These are phyloP conservation scores for Mesaphorura yosii DNA, from an alignment of 1,140 invertebrate species.

Conservation along the genomic window DNA sequence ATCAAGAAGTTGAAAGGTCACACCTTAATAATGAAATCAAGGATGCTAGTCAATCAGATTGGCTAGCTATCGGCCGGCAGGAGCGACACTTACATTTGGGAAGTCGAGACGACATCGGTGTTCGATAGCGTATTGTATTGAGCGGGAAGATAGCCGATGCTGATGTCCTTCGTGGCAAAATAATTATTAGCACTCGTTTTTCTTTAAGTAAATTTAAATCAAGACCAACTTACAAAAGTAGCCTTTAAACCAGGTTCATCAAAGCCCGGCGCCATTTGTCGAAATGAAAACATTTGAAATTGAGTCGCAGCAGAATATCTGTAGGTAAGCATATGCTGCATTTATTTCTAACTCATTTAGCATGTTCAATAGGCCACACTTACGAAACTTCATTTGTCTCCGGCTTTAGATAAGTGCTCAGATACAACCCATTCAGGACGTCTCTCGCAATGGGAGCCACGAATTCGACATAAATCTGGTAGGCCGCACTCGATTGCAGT, in stretches of 20 bases:
- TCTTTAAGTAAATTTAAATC: no score
- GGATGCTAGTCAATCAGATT: no score
- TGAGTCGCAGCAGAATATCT: slow-evolving; percentile 76
- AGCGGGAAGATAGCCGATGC: background rate
- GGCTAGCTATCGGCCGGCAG: no score
- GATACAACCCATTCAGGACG: slow-evolving; percentile 61
- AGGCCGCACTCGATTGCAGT: slow-evolving; percentile 47
- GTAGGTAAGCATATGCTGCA: slow-evolving; percentile 14
- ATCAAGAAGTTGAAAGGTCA: no score
- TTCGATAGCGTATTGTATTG: background rate
- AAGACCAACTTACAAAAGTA: slow-evolving; percentile 7
- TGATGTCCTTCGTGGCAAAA: slow-evolving; percentile 25
- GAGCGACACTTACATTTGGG: background rate
- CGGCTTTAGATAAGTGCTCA: slow-evolving; percentile 60
- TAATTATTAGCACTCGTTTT: no score
- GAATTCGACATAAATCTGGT: slow-evolving; percentile 57
- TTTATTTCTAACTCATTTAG: background rate
- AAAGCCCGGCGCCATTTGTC: slow-evolving; percentile 82
- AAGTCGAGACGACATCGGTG: no score
- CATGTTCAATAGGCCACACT: no score
- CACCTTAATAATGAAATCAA: background rate
- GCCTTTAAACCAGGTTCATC: slow-evolving; percentile 82
- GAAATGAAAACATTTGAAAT: slow-evolving; percentile 80
- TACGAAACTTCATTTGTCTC: slow-evolving; percentile 23
- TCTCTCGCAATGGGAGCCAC: slow-evolving; percentile 28